Conservation (phyloP, 2,113 vertebrate genomes). For the Phylloscopus trochiloides region DNA sequence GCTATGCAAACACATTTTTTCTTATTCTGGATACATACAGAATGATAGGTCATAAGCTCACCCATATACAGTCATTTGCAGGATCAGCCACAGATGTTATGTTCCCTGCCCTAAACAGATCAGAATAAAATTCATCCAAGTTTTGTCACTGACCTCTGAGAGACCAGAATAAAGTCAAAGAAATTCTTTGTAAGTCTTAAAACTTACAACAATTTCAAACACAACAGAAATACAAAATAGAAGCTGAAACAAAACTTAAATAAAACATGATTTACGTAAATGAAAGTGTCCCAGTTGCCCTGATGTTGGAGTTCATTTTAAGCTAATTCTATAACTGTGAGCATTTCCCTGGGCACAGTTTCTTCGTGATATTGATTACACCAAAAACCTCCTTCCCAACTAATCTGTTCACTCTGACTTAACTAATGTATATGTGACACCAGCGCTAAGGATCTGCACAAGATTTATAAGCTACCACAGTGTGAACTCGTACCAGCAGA, state of each 20-base stretch:
- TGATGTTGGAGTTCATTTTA: background rate
- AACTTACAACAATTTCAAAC: background rate
- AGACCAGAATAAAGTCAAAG: background rate
- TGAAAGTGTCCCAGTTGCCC: background rate
- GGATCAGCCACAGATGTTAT: background rate
- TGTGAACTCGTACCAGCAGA: background rate
- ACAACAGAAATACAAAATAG: background rate
- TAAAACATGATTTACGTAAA: background rate
- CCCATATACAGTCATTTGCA: background rate
- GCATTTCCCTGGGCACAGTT: background rate
- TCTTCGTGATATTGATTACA: background rate
- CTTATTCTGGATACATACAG: background rate
- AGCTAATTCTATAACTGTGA: background rate
- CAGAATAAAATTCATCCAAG: background rate
- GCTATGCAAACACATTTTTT: background rate
- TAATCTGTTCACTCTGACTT: background rate
- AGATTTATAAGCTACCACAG: conserved; percentile 28
- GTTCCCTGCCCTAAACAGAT: background rate
- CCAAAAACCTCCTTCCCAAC: background rate
- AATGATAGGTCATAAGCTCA: background rate
- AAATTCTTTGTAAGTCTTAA: background rate
- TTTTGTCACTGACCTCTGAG: background rate
- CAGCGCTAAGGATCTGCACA: background rate
- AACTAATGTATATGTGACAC: background rate
- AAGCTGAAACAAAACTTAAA: background rate